These are phyloP conservation scores for Drosophila greeni DNA, from an alignment of 2,888 invertebrate genomes.

Conservation along the genomic window DNA sequence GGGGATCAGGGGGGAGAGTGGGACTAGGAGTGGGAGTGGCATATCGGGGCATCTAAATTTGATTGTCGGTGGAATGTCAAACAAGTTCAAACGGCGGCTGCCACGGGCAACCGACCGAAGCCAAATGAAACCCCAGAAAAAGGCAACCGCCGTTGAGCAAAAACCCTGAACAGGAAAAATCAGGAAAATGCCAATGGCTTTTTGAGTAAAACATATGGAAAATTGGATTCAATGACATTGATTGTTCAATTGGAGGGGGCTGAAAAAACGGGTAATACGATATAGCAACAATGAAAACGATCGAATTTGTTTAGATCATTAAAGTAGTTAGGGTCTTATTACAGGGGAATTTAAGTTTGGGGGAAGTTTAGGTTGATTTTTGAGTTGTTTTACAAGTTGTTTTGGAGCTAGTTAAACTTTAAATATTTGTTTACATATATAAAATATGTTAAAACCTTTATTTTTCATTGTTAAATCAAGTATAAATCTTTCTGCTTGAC, in stretches of 20 bases:
- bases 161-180: constrained; percentile 22
- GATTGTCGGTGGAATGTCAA: constrained; percentile 57
- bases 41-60: constrained; percentile 44
- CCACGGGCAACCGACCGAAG: constrained; percentile 59
- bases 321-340: constrained; percentile 5
- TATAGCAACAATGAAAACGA: constrained; percentile 26
- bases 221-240: constrained; percentile 36
- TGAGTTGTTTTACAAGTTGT: too few species aligned
- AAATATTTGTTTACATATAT: neutral
- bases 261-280: constrained; percentile 17
- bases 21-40: neutral
- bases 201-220: constrained; percentile 19
- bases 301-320: constrained; percentile 29
- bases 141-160: constrained; percentile 1
- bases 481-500: neutral
- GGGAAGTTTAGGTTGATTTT: neutral
- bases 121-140: constrained; percentile 26
- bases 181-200: constrained; percentile 26
- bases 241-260: constrained; percentile 28
- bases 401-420: neutral
- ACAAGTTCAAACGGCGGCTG: constrained; percentile 69
- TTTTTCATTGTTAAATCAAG: neutral
- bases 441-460: neutral
- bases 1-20: neutral
- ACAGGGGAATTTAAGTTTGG: neutral